phyloP scores from a whole-genome alignment of 1,140 invertebrate genomes.

The Magallana ariakensis region DNA sequence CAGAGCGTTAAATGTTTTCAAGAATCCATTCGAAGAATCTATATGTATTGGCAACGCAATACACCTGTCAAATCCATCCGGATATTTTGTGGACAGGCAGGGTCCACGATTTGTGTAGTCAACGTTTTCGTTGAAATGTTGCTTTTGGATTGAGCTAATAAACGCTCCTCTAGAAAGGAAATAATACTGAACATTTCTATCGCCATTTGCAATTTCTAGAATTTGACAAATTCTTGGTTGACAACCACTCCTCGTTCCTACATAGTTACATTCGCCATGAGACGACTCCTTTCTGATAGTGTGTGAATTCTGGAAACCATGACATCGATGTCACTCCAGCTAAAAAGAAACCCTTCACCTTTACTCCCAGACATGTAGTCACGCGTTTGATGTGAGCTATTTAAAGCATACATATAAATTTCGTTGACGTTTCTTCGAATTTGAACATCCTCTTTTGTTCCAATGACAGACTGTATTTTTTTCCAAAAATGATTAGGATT shows the following conservation, averaged over 20 bases:
- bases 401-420: background rate
- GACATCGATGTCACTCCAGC: background rate
- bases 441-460: background rate
- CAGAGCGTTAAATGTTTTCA: background rate
- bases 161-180: too few species aligned
- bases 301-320: background rate
- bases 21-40: background rate
- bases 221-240: background rate
- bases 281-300: background rate
- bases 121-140: background rate
- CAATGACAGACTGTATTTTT: background rate
- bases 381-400: fast-evolving
- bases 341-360: background rate
- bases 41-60: background rate
- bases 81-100: background rate
- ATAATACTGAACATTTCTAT: background rate
- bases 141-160: too few species aligned
- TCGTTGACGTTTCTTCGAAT: background rate
- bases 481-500: background rate
- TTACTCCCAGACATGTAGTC: background rate
- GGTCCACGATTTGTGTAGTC: background rate
- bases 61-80: background rate
- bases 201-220: too few species aligned
- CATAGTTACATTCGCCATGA: background rate
- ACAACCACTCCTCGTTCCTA: background rate